Conservation (phyloP, 1,140 invertebrate genomes). For the Helicoverpa zea region DNA sequence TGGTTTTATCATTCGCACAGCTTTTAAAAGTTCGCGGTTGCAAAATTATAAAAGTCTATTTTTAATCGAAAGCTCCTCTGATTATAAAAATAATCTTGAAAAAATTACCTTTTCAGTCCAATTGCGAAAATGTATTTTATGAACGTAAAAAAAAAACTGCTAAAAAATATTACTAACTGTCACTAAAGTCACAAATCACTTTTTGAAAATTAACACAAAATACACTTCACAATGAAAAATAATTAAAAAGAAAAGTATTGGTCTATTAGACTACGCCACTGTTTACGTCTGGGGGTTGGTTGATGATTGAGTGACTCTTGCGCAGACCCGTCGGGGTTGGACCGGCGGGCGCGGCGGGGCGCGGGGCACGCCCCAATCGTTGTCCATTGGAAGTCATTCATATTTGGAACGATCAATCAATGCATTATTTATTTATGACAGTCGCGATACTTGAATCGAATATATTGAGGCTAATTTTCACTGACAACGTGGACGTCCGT, state of each 20-base stretch:
- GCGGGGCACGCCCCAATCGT: conserved; percentile 27
- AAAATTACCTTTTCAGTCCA: no score
- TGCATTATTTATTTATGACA: conserved; percentile 23
- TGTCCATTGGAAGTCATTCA: conserved; percentile 39
- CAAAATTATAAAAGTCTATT: no score
- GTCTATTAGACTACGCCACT: conserved; percentile 21
- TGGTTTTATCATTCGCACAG: no score
- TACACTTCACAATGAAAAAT: conserved; percentile 5
- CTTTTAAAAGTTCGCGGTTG: no score
- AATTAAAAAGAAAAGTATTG: not conserved
- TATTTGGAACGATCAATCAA: conserved; percentile 3
- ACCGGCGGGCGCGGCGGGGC: conserved; percentile 36
- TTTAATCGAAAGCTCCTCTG: no score
- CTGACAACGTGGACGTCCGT: no score
- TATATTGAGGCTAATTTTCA: no score
- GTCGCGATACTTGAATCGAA: not conserved
- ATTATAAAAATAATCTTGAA: no score
- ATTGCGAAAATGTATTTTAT: no score
- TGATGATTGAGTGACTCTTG: conserved; percentile 71
- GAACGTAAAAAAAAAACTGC: not conserved
- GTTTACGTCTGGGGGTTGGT: conserved; percentile 62
- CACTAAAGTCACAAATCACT: not conserved
- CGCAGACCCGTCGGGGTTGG: conserved; percentile 65
- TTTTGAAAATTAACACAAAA: conserved; percentile 1
- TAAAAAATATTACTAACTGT: not conserved